These are phyloP conservation scores for Sebastes elongatus DNA, from an alignment of 2,797 vertebrate species.

Conservation along the genomic window DNA sequence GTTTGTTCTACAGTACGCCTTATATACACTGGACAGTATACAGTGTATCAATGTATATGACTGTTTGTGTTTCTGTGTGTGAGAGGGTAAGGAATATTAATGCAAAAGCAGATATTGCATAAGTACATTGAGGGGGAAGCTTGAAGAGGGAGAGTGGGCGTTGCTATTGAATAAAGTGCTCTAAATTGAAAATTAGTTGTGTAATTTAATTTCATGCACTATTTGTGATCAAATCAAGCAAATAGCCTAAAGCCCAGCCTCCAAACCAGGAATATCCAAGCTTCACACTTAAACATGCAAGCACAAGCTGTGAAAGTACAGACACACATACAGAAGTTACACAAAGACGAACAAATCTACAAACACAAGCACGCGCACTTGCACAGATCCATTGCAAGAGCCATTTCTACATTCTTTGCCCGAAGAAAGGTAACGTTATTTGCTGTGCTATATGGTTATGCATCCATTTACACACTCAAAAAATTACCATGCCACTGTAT, in stretches of 20 bases:
- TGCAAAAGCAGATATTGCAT: slow-evolving; percentile 16
- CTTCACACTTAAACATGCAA: slow-evolving; percentile 34
- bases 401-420: neutral
- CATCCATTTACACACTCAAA: neutral
- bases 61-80: neutral
- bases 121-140: slow-evolving; percentile 27
- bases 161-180: slow-evolving; percentile 59
- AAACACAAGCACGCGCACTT: neutral
- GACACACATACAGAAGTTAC: neutral
- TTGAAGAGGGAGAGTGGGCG: slow-evolving; percentile 46
- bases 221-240: slow-evolving; percentile 78
- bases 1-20: neutral
- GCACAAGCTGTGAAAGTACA: slow-evolving; percentile 1
- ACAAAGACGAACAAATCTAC: neutral
- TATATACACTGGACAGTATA: neutral
- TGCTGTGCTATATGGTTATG: neutral
- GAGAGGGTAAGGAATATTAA: slow-evolving; percentile 9
- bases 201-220: slow-evolving; percentile 75
- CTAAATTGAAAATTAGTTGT: slow-evolving; percentile 69
- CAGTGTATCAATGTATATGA: neutral
- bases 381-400: neutral
- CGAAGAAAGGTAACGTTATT: neutral
- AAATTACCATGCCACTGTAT: neutral
- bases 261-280: slow-evolving; percentile 34
- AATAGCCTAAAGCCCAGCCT: slow-evolving; percentile 55